Percentiles rank a stretch among this genome's conserved stretches.
phyloP scores from a whole-genome alignment of 1,140 invertebrate genomes.

The Polypedilum vanderplanki region DNA sequence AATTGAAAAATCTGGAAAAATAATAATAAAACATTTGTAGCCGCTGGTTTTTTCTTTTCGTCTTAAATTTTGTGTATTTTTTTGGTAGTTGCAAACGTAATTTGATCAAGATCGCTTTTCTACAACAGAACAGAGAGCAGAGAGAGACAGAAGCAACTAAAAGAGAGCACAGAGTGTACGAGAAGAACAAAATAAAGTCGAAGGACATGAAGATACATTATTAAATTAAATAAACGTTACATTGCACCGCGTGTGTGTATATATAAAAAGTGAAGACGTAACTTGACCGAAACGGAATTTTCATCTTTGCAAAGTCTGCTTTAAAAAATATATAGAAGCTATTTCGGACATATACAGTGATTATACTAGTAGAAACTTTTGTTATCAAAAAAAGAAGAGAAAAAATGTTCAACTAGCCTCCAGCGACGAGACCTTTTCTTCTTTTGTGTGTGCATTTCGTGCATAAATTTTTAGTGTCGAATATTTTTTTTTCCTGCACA shows the following conservation, averaged over 20 bases:
- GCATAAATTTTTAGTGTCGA: conserved; percentile 25
- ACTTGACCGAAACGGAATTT: background rate
- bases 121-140: too few species aligned
- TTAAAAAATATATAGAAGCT: background rate
- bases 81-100: background rate
- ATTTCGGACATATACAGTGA: background rate
- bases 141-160: too few species aligned
- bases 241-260: background rate
- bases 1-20: background rate
- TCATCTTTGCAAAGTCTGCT: background rate
- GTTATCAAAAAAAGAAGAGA: background rate
- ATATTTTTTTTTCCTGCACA: background rate
- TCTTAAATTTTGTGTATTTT: background rate
- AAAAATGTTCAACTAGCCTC: conserved; percentile 20
- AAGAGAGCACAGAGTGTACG: too few species aligned
- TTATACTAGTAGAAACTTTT: background rate
- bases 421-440: conserved; percentile 20
- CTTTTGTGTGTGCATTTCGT: background rate
- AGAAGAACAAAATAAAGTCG: background rate
- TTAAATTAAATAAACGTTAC: conserved; percentile 9
- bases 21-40: conserved; percentile 3
- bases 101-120: conserved; percentile 2
- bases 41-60: background rate
- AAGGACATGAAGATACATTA: conserved; percentile 17
- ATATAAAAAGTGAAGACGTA: background rate